Evolutionary conservation across 2,113 vertebrate genomes (phyloP), one percentile per base, ranked within the genome.

Genomic region (Poecile atricapillus): DNA sequence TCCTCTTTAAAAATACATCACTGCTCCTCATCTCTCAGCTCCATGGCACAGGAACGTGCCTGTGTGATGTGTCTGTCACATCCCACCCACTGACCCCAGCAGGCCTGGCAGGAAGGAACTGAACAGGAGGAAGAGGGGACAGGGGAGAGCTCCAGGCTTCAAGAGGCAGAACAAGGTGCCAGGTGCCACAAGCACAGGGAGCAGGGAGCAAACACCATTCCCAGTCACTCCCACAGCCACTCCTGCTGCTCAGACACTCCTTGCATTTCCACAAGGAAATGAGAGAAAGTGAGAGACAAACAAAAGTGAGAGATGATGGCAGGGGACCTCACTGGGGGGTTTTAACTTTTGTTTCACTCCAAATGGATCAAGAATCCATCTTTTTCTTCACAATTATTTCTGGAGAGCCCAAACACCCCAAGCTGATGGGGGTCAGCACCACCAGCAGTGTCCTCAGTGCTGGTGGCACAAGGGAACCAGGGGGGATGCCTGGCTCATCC

Each of bases 281-380:
- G 52, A 23, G n/a, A 75, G 21, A 31, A 30, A 27, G 30, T 6
- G 33, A 50, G 10, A 50, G 19, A 5, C 21, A 13, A 46, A 44
- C 23, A 41, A n/a, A n/a, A n/a, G n/a, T n/a, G n/a, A 1, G n/a
- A n/a, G 31, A 8, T 17, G 44, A 33, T 5, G 11, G 41, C 1
- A 0, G 16, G 5, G 30, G 14, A 28, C 1, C 3, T 13, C 74
- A n/a, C 11, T 9, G 17, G 22, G 16, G 23, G 2, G 30, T 8
- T 44, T 65, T 1, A 79, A 58, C 27, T n/a, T 59, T 15, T 4
- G 30, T 41, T 82, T 69, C 50, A 13, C 46, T 56, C 46, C 50
- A 30, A 87, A 62, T 0, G 0, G 41, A 77, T 33, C 7, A 80
- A 55, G 44, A 69, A 64, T 8, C 27, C 15, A 41, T 15, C 10